A percentile compares a stretch with the other conserved stretches of the same genome.
phyloP scores from a whole-genome alignment of 2,797 vertebrate genomes.

The Sarcoramphus papa region DNA sequence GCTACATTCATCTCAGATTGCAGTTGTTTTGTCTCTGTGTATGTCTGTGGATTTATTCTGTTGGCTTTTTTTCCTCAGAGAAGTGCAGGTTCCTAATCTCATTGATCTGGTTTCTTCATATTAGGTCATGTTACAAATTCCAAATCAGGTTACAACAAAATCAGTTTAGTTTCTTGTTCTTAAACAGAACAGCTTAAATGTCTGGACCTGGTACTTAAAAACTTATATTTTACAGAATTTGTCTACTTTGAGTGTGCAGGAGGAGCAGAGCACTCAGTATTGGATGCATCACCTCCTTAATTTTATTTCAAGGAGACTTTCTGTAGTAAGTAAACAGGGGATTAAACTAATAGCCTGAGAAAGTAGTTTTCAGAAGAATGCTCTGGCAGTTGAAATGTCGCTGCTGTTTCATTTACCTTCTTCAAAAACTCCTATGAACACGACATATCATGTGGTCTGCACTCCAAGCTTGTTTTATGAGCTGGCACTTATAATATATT shows the following conservation, averaged over 20 bases:
- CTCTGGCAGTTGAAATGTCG: background rate
- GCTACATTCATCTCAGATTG: background rate
- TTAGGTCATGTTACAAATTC: conserved; percentile 52
- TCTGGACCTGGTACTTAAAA: conserved; percentile 1
- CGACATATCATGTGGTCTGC: background rate
- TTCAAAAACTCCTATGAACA: background rate
- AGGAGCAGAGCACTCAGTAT: background rate
- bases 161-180: conserved; percentile 6
- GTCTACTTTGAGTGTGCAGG: background rate
- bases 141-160: conserved; percentile 45
- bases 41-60: background rate
- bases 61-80: background rate
- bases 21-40: background rate
- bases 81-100: conserved; percentile 28
- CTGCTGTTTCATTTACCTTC: background rate
- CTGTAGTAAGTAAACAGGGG: background rate
- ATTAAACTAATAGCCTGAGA: background rate
- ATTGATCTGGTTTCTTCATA: conserved; percentile 6
- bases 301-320: background rate
- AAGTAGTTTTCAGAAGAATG: background rate
- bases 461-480: background rate
- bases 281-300: background rate
- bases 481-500: background rate
- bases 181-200: background rate
- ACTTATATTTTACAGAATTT: background rate